A percentile compares a stretch with the other conserved stretches of the same genome.
Evolutionary conservation across 2,797 vertebrate species (phyloP).

Genomic region (Spinibarbus caldwelli): DNA sequence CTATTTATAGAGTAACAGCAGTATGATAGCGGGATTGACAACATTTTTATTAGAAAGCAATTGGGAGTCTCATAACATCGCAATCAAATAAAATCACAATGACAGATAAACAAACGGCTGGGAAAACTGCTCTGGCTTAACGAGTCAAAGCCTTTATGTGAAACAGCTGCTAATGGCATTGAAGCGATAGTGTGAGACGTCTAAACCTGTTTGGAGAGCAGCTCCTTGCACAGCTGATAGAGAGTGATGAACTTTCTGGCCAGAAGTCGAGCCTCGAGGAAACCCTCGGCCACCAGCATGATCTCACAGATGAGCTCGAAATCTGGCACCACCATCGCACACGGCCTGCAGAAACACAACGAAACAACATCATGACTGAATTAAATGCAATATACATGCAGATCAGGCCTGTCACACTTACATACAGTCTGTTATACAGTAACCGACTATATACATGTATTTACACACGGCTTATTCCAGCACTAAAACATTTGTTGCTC

Average conservation of each 20-base stretch:
- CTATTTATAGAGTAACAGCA: slow-evolving; percentile 13
- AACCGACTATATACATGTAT: not conserved
- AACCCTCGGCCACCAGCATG: slow-evolving; percentile 96
- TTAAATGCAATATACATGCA: not conserved
- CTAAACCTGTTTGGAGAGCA: slow-evolving; percentile 94
- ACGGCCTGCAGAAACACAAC: slow-evolving; percentile 79
- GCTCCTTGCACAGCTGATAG: slow-evolving; percentile 92
- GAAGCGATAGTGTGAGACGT: not conserved
- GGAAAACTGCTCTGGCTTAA: slow-evolving; percentile 51
- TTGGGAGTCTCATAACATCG: slow-evolving; percentile 55
- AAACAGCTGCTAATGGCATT: not conserved
- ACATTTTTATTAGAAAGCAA: slow-evolving; percentile 48
- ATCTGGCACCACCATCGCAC: slow-evolving; percentile 97
- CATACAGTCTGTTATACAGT: not conserved
- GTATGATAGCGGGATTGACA: slow-evolving; percentile 5
- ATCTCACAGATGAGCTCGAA: slow-evolving; percentile 98
- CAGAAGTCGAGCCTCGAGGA: slow-evolving; percentile 85
- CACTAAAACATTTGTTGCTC: not conserved
- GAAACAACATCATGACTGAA: not conserved
- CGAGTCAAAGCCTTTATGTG: not conserved
- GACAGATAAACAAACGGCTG: slow-evolving; percentile 45
- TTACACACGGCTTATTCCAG: not conserved
- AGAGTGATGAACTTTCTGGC: slow-evolving; percentile 95
- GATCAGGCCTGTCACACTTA: not conserved
- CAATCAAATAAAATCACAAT: slow-evolving; percentile 59